phyloP scores from a whole-genome alignment of 2,113 vertebrate genomes.

The Porphyrio hochstetteri region DNA sequence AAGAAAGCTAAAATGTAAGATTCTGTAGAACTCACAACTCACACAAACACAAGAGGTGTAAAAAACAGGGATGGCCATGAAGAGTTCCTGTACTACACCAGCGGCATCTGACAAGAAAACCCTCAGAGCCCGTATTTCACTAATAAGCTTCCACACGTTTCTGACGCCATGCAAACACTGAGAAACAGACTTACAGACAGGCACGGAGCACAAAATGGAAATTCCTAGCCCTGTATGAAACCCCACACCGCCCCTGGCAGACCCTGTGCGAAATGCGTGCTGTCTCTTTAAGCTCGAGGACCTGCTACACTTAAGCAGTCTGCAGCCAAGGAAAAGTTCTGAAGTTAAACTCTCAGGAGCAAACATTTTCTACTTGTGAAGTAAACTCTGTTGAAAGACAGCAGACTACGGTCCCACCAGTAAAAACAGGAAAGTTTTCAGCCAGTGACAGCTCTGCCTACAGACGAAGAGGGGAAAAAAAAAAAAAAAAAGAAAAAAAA shows the following conservation, averaged over 20 bases:
- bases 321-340: conserved; percentile 82
- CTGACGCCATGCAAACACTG: neutral
- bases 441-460: conserved; percentile 81
- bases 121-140: neutral
- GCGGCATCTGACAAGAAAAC: neutral
- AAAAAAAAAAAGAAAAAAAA: conserved; percentile 65
- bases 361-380: conserved; percentile 85
- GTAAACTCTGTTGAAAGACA: conserved; percentile 85
- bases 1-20: conserved; percentile 29
- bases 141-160: neutral
- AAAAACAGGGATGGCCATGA: neutral
- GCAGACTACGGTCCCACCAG: conserved; percentile 79
- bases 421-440: conserved; percentile 83
- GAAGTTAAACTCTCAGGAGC: conserved; percentile 83
- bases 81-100: neutral
- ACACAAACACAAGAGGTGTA: neutral
- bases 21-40: neutral
- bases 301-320: conserved; percentile 73
- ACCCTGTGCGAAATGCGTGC: conserved; percentile 52
- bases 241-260: neutral
- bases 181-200: neutral
- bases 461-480: conserved; percentile 30
- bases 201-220: conserved; percentile 40
- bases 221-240: conserved; percentile 27
- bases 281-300: conserved; percentile 80